These are phyloP conservation scores for Thunnus maccoyii DNA, from an alignment of 2,113 vertebrate genomes.

Conservation along the genomic window DNA sequence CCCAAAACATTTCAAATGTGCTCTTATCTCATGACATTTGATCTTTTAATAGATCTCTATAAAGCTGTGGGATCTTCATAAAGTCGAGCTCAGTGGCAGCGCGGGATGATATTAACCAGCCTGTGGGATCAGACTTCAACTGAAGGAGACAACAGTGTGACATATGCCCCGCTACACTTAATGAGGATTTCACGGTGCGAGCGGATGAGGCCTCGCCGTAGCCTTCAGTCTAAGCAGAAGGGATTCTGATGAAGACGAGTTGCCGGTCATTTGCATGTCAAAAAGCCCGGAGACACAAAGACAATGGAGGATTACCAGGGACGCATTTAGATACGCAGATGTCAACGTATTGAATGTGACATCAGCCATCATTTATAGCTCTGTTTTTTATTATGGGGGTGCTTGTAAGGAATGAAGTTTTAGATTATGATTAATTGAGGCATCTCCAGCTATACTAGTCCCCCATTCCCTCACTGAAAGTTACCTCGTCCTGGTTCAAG, in stretches of 20 bases:
- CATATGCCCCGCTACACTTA: constrained; percentile 63
- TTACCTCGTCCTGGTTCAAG: not conserved
- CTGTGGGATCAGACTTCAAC: constrained; percentile 57
- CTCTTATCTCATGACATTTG: not conserved
- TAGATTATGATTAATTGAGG: constrained; percentile 27
- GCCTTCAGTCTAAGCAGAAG: constrained; percentile 58
- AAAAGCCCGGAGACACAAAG: constrained; percentile 70
- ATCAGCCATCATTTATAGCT: constrained; percentile 42
- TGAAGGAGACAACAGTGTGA: constrained; percentile 43
- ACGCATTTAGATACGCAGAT: constrained; percentile 69
- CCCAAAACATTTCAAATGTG: not conserved
- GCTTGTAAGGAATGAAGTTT: constrained; percentile 15
- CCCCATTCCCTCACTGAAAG: not conserved
- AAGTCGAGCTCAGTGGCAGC: constrained; percentile 47
- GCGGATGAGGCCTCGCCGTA: constrained; percentile 28
- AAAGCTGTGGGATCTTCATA: not conserved
- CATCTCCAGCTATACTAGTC: not conserved
- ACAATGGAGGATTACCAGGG: constrained; percentile 68
- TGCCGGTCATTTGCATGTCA: constrained; percentile 79
- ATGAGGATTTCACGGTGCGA: constrained; percentile 72
- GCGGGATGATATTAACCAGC: constrained; percentile 66
- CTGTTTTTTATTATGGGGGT: constrained; percentile 18
- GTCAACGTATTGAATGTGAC: constrained; percentile 66
- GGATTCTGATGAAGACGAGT: constrained; percentile 76
- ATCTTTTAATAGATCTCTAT: constrained; percentile 8